Evolutionary conservation across 2,888 invertebrate species (phyloP), one percentile per base, ranked within the genome.

Genomic region (Drosophila longiperda): DNA sequence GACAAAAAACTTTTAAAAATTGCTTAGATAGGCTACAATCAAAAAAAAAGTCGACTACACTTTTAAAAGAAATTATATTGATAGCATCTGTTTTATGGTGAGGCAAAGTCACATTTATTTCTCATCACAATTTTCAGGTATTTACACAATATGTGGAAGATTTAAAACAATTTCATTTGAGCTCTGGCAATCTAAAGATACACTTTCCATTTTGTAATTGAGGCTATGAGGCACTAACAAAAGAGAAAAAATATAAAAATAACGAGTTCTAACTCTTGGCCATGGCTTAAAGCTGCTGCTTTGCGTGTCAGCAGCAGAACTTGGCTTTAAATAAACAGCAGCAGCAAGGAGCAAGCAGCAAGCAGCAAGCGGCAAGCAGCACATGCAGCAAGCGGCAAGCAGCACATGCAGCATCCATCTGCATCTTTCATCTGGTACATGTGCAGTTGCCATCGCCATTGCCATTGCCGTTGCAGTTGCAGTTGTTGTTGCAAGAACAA

Each of bases 241-340:
- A 55, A 29, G 29, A 29, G 5, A 29, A 29, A 29, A 26, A 29
- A 29, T 6, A 29, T 0, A 6, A 12, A 42, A 40, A n/a, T 15
- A 57, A 78, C 78, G 34, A 65, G 78, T 77, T 78, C 33, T 38
- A 58, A 57, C 57, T 73, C 60, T 61, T 69, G 69, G 78, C 72
- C 79, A 68, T 62, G 73, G 69, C 80, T 70, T 62, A 52, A 71
- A 62, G 67, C 69, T 17, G 54, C 75, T 78, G 66, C 80, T 71
- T 80, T 80, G 80, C 80, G 80, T 80, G 80, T 80, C 80, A 80
- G 76, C 80, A 80, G 76, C 77, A 69, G 64, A 66, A 53, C 62
- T 72, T 4, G 66, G 75, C 45, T 65, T 54, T 52, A 67, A 58
- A 32, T 66, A 15, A 59, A 9, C 59, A 53, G 55, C 58, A 54